Evolutionary conservation across 2,888 invertebrate genomes (phyloP).

Genomic region (Glaucopsyche alexis): DNA sequence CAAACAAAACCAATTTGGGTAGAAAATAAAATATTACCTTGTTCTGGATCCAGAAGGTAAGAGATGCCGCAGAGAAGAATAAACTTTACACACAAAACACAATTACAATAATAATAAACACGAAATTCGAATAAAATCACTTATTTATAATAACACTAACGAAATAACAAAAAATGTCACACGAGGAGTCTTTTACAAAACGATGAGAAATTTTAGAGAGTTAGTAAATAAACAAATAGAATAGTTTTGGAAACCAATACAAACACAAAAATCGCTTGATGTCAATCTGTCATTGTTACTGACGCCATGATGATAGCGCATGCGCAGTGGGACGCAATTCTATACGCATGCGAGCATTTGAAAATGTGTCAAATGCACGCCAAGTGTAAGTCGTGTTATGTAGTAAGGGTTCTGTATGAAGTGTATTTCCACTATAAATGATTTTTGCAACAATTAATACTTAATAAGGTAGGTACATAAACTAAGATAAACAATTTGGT

Average conservation of each 20-base stretch:
- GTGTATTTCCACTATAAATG: not conserved
- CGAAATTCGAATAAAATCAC: not conserved
- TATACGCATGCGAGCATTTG: not conserved
- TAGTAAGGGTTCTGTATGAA: not conserved
- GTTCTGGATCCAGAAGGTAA: not conserved
- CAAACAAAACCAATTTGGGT: not conserved
- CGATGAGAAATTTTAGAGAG: not conserved
- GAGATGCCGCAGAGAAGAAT: not conserved
- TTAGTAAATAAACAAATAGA: conserved; percentile 13
- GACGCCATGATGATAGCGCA: not conserved
- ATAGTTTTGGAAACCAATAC: conserved; percentile 9
- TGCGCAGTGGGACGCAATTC: not conserved
- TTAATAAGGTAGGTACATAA: too few relatives aligned
- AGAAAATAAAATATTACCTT: not conserved
- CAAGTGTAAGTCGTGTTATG: not conserved
- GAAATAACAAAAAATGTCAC: not conserved
- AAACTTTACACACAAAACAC: conserved; percentile 1
- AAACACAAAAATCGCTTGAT: conserved; percentile 2
- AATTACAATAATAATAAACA: conserved; percentile 6
- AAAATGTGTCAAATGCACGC: not conserved
- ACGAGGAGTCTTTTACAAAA: not conserved
- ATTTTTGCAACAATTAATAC: too few relatives aligned
- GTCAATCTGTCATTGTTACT: not conserved
- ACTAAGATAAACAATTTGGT: too few relatives aligned
- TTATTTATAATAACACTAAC: not conserved